These are phyloP conservation scores for Volucella inanis DNA, from an alignment of 2,888 invertebrate species.

Conservation along the genomic window DNA sequence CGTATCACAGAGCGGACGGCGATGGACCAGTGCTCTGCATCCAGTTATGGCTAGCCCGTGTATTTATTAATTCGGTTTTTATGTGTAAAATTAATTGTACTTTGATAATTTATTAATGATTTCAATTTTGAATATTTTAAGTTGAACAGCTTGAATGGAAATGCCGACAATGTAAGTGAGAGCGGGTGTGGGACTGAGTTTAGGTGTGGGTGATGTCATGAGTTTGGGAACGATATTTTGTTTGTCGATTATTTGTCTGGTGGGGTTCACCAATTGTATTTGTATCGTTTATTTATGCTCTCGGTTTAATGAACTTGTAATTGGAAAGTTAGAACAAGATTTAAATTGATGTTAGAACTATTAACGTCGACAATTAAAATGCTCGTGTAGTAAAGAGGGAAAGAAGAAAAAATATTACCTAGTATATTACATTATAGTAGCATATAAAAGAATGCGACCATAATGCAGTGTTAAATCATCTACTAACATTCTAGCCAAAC, in stretches of 20 bases:
- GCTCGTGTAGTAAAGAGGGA: constrained; percentile 7
- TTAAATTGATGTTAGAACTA: constrained; percentile 62
- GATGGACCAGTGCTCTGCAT: not conserved
- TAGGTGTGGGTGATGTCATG: not conserved
- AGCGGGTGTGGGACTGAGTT: not conserved
- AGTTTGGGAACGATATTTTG: not conserved
- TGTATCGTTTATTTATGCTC: constrained; percentile 56
- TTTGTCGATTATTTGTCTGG: constrained; percentile 15
- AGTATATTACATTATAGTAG: too few relatives aligned
- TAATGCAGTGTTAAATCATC: too few relatives aligned
- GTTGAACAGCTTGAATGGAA: constrained; percentile 67
- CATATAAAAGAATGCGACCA: too few relatives aligned
- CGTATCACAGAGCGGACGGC: not conserved
- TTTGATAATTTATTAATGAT: constrained; percentile 74
- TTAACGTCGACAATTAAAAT: not conserved
- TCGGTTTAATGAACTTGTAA: constrained; percentile 69
- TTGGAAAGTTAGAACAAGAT: constrained; percentile 60
- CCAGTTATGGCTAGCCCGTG: constrained; percentile 38
- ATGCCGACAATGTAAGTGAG: constrained; percentile 54
- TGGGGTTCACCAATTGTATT: constrained; percentile 60
- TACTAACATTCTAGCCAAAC: too few relatives aligned
- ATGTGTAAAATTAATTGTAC: constrained; percentile 74
- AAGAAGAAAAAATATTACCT: too few relatives aligned
- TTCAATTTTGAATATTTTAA: constrained; percentile 71
- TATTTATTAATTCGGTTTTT: constrained; percentile 74